phyloP scores from a whole-genome alignment of 2,888 invertebrate genomes.

The Thecophora atra region DNA sequence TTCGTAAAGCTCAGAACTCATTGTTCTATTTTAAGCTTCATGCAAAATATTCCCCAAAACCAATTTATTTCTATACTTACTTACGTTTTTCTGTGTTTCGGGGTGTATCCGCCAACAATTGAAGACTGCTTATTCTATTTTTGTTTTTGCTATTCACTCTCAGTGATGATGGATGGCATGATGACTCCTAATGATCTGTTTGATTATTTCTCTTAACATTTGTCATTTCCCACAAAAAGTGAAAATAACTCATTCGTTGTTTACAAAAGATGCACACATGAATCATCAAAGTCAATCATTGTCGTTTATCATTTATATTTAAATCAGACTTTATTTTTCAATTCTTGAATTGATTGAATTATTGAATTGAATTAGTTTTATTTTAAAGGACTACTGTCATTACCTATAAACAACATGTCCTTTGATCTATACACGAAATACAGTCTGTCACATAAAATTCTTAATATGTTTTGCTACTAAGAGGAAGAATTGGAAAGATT shows the following conservation, averaged over 20 bases:
- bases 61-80: conserved; percentile 8
- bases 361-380: too few relatives aligned
- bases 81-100: not conserved
- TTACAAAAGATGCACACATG: not conserved
- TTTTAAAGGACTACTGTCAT: too few relatives aligned
- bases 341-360: too few relatives aligned
- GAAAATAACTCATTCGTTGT: conserved; percentile 10
- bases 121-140: conserved; percentile 38
- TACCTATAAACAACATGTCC: too few relatives aligned
- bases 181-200: not conserved
- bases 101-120: conserved; percentile 31
- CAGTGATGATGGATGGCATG: conserved; percentile 1
- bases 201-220: conserved; percentile 1
- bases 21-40: conserved; percentile 51
- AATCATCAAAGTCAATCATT: too few relatives aligned
- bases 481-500: too few relatives aligned
- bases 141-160: conserved; percentile 4
- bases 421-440: too few relatives aligned
- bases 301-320: too few relatives aligned
- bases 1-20: conserved; percentile 45
- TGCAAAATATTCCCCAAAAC: conserved; percentile 30
- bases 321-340: too few relatives aligned
- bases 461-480: too few relatives aligned
- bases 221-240: not conserved
- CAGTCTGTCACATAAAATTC: too few relatives aligned